Conservation (phyloP, 2,113 vertebrate genomes). For the Natator depressus region DNA sequence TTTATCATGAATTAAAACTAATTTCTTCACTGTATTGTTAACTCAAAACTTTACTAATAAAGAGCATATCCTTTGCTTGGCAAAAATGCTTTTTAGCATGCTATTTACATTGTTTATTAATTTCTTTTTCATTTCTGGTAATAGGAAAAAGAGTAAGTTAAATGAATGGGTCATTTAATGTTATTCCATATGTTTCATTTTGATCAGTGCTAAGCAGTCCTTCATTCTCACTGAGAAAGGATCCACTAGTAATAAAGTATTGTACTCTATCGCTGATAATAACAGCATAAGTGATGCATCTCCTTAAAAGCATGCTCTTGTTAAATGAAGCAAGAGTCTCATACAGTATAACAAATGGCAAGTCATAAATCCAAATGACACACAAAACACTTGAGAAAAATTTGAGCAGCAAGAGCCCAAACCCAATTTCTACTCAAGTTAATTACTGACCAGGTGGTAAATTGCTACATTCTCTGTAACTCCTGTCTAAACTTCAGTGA, state of each 20-base stretch:
- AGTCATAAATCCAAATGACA: constrained; percentile 29
- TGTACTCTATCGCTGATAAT: not conserved
- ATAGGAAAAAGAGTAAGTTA: not conserved
- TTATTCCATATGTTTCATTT: not conserved
- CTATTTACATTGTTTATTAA: constrained; percentile 61
- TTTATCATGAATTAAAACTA: constrained; percentile 29
- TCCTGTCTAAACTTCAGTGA: not conserved
- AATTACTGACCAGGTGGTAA: not conserved
- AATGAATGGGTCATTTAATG: not conserved
- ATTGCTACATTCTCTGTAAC: not conserved
- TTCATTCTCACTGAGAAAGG: not conserved
- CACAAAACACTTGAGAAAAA: constrained; percentile 18
- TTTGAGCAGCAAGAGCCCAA: not conserved
- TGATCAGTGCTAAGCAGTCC: not conserved
- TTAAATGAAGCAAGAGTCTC: constrained; percentile 45
- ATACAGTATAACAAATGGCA: not conserved
- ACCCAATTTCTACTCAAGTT: not conserved
- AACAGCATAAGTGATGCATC: not conserved
- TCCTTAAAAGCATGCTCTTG: constrained; percentile 18
- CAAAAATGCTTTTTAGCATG: constrained; percentile 64
- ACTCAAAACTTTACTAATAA: constrained; percentile 53
- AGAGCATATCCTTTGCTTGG: constrained; percentile 76
- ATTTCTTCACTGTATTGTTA: constrained; percentile 26
- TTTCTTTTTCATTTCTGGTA: constrained; percentile 42
- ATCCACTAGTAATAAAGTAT: not conserved